A percentile compares a stretch with the other conserved stretches of the same genome.
Conservation (phyloP, 2,888 invertebrate species). For the Epistrophella euchroma region DNA sequence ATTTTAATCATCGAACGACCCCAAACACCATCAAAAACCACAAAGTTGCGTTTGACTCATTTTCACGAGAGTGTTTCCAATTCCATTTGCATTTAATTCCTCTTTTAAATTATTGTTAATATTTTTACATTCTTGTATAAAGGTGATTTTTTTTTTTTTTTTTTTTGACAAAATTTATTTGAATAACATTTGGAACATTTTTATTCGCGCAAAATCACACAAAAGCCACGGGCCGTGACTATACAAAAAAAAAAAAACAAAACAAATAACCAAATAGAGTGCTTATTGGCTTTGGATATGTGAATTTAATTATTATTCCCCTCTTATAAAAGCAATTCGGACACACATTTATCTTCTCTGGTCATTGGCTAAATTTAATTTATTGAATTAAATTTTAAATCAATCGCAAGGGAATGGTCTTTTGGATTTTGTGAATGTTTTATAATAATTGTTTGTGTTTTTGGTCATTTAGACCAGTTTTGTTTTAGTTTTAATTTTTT, state of each 20-base stretch:
- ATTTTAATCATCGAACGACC: constrained; percentile 54
- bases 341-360: constrained; percentile 62
- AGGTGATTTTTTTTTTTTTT: neutral
- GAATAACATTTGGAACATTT: constrained; percentile 61
- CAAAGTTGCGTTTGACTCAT: constrained; percentile 49
- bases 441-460: constrained; percentile 63
- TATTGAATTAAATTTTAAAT: constrained; percentile 46
- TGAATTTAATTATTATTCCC: constrained; percentile 70
- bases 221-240: constrained; percentile 34
- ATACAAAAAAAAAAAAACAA: constrained; percentile 9
- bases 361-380: constrained; percentile 68
- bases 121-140: constrained; percentile 44
- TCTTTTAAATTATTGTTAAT: constrained; percentile 72
- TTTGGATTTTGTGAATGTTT: constrained; percentile 37
- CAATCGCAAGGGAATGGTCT: constrained; percentile 34
- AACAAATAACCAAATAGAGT: constrained; percentile 47
- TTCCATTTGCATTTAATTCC: constrained; percentile 68
- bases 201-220: constrained; percentile 48
- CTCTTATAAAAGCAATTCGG: constrained; percentile 66
- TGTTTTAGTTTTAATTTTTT: constrained; percentile 41
- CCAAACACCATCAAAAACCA: constrained; percentile 23
- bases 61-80: constrained; percentile 8
- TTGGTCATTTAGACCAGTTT: constrained; percentile 51
- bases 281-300: constrained; percentile 68
- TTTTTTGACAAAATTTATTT: constrained; percentile 53